Evolutionary conservation across 1,140 invertebrate genomes (phyloP), one percentile per base, ranked within the genome.

Genomic region (Caenorhabditis inopinata): DNA sequence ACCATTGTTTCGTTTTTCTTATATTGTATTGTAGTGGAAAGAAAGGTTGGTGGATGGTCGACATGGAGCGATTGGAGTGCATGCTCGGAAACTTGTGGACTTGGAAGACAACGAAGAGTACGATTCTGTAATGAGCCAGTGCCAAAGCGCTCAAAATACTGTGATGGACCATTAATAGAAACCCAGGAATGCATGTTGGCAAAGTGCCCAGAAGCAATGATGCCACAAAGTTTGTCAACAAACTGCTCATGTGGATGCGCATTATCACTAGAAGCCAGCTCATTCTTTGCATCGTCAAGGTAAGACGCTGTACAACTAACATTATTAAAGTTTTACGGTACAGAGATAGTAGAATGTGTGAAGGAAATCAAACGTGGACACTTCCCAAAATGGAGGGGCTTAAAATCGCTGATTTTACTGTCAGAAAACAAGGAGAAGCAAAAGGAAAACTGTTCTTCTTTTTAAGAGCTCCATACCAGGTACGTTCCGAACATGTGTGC

Each of bases 401-500:
- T 9, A 68, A 47, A 21, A 75, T 68, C n/a, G 27, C 58, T 11
- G 78, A 79, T 27, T 79, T 79, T 23, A 49, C 78, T 16, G 25
- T 79, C 3, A 74, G 29, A 12, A 51, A 74, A 16, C 51, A 79
- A 25, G 48, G 29, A 47, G 78, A 58, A 32, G 78, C 78, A n/a
- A 75, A 74, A 42, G 78, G 78, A 14, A 79, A 79, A 74, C 48
- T 79, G 14, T 79, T 79, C 29, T 79, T 79, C 27, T 79, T 79
- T 21, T 18, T 79, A 11, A 42, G 78, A 74, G 78, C 78, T 49
- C 78, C 78, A 11, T 79, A 79, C 25, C 51, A 62, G 48, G 78
- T 79, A 21, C n/a, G 73, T 7, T 42, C 0, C 6, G 11, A 12
- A 14, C 27, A 9, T 73, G 5, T 73, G n/a, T 35, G 27, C 27